These are phyloP conservation scores for Slavum lentiscoides DNA, from an alignment of 2,888 invertebrate genomes.

Conservation along the genomic window DNA sequence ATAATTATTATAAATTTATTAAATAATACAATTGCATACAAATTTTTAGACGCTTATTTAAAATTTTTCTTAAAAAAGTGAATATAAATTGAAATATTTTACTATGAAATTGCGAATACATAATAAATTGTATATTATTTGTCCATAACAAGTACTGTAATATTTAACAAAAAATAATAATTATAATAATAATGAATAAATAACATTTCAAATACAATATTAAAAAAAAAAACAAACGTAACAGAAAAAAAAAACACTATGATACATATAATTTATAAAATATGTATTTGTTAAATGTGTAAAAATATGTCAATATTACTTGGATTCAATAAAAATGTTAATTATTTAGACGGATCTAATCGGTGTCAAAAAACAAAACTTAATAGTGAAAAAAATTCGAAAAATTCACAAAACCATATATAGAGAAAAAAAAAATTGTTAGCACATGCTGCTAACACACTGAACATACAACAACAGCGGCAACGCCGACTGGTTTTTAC, in stretches of 20 bases:
- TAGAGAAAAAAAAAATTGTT: background rate
- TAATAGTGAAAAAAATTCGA: background rate
- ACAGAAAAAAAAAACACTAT: background rate
- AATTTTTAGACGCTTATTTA: background rate
- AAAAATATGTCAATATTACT: constrained; percentile 33
- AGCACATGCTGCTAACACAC: constrained; percentile 1
- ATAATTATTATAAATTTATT: background rate
- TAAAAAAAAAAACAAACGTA: constrained; percentile 27
- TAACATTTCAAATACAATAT: constrained; percentile 20
- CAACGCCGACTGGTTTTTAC: background rate
- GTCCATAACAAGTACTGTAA: constrained; percentile 1
- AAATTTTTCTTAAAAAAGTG: background rate
- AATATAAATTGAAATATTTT: constrained; percentile 7
- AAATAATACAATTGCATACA: constrained; percentile 15
- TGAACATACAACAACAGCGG: background rate
- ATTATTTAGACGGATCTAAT: constrained; percentile 1
- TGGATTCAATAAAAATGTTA: constrained; percentile 35
- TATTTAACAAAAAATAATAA: background rate
- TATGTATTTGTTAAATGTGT: background rate
- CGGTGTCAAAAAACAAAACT: constrained; percentile 9
- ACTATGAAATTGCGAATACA: background rate
- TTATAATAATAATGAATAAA: background rate
- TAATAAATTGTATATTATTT: constrained; percentile 1
- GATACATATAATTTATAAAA: background rate
- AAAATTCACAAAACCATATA: constrained; percentile 2